Evolutionary conservation across 2,113 vertebrate genomes (phyloP).

Genomic region (Motacilla alba): DNA sequence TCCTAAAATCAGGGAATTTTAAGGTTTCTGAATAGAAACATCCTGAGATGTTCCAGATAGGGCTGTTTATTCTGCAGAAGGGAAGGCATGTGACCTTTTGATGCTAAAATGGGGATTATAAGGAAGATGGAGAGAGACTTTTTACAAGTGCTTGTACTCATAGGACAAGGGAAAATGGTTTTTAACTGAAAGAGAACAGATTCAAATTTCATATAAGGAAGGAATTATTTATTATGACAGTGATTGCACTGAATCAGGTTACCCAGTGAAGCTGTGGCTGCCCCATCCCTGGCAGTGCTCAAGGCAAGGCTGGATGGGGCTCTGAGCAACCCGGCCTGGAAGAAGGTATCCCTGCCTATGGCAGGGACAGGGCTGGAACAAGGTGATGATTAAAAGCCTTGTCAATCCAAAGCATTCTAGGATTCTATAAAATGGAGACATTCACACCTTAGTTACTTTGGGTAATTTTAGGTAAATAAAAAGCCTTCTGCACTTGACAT

Average conservation of each 20-base stretch:
- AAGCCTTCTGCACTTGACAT: background rate
- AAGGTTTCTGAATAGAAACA: background rate
- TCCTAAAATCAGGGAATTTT: background rate
- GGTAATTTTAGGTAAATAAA: background rate
- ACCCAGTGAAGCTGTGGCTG: background rate
- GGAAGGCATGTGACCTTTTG: background rate
- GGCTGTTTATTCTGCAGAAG: background rate
- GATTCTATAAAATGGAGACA: background rate
- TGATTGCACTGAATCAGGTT: background rate
- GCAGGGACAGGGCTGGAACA: background rate
- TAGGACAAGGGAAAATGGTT: background rate
- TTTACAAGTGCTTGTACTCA: background rate
- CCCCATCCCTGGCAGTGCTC: background rate
- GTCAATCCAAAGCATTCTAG: background rate
- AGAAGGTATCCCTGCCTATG: background rate
- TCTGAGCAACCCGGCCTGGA: background rate
- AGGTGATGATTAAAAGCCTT: background rate
- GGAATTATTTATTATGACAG: background rate
- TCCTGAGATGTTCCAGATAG: background rate
- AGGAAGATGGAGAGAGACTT: background rate
- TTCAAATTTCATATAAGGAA: background rate
- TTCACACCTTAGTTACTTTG: background rate
- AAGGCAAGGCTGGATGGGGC: background rate
- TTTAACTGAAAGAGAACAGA: background rate
- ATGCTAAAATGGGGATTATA: background rate